Percentiles rank a stretch among this genome's conserved stretches.
These are phyloP conservation scores for Drosophila grimshawi DNA, from an alignment of 1,140 invertebrate genomes.

Conservation along the genomic window DNA sequence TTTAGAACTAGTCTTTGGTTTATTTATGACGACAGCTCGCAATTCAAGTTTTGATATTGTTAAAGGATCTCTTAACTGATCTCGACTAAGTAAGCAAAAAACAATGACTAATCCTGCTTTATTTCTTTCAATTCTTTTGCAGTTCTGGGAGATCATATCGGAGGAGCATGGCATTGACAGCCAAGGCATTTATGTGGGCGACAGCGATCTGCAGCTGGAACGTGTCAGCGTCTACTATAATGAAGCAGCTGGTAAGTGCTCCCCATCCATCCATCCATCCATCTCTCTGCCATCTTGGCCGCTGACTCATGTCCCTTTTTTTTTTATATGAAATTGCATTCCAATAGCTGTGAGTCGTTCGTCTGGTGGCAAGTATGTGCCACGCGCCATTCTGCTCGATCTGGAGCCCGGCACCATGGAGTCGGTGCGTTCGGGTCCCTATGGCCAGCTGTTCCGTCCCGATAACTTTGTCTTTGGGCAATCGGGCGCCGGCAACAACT, in stretches of 20 bases:
- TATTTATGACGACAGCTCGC: background rate
- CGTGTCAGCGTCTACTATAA: slow-evolving; percentile 96
- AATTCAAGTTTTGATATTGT: background rate
- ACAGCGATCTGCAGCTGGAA: slow-evolving; percentile 93
- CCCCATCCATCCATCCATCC: background rate
- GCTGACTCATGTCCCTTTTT: slow-evolving; percentile 1
- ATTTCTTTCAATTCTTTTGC: slow-evolving; percentile 68
- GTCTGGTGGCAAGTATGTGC: slow-evolving; percentile 90
- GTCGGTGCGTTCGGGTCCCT: slow-evolving; percentile 89
- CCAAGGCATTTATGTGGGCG: slow-evolving; percentile 92
- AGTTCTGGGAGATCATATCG: slow-evolving; percentile 98
- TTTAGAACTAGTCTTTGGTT: background rate
- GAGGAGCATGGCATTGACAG: slow-evolving; percentile 96
- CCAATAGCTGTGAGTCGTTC: slow-evolving; percentile 75
- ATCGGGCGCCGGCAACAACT: slow-evolving; percentile 85
- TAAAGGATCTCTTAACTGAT: background rate
- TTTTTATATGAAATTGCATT: slow-evolving; percentile 2
- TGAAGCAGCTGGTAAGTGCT: slow-evolving; percentile 90
- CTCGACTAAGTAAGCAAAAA: background rate
- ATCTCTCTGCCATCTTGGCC: background rate
- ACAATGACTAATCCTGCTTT: slow-evolving; percentile 9
- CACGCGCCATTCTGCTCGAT: slow-evolving; percentile 90
- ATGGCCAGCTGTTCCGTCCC: slow-evolving; percentile 90
- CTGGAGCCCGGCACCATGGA: slow-evolving; percentile 92
- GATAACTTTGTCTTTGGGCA: slow-evolving; percentile 91